Evolutionary conservation across 2,888 invertebrate species (phyloP), one percentile per base, ranked within the genome.

Genomic region (Mesoligia furuncula): DNA sequence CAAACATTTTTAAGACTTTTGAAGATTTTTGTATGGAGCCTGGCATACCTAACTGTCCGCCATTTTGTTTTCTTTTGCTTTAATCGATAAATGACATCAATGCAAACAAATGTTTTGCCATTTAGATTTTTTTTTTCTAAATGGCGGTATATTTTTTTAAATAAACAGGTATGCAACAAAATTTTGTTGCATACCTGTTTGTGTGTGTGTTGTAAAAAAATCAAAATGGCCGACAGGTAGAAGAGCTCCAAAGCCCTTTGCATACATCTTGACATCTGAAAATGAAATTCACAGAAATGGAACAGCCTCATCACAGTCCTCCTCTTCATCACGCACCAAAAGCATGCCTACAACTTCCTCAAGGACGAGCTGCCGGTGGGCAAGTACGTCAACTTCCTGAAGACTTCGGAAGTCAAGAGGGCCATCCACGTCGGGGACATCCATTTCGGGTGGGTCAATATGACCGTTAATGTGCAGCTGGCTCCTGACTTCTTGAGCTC

Each of bases 381-480:
- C 0, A 85, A 73, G 13, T 96, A 91, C 80, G 45, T 84, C 0
- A 48, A 59, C 0, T 93, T 93, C 77, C 85, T 96, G 6, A 85
- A 84, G 20, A 87, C 79, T 1, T 83, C 93, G 0, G 93, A 93
- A 31, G 88, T 95, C 0, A 95, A 93, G 85, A 90, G 87, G 20
- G 96, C 96, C 0, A 77, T 96, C 7, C 96, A 96, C 75, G 96
- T 96, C 0, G 96, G 96, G 0, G 93, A 93, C 62, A 93, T 94
- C 0, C 73, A 87, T 2, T 95, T 93, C 83, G 86, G 85, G 20
- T 93, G 92, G 71, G 87, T 96, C 13, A 96, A 96, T 75, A 65
- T 93, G 39, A 95, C 95, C 0, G 95, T 94, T 2, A 95, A 96
- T 73, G 86, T 59, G 0, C 75, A 86, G 57, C 73, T 96, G 77